Evolutionary conservation across 2,797 vertebrate genomes (phyloP).

Genomic region (Coccyzus lansbergi): DNA sequence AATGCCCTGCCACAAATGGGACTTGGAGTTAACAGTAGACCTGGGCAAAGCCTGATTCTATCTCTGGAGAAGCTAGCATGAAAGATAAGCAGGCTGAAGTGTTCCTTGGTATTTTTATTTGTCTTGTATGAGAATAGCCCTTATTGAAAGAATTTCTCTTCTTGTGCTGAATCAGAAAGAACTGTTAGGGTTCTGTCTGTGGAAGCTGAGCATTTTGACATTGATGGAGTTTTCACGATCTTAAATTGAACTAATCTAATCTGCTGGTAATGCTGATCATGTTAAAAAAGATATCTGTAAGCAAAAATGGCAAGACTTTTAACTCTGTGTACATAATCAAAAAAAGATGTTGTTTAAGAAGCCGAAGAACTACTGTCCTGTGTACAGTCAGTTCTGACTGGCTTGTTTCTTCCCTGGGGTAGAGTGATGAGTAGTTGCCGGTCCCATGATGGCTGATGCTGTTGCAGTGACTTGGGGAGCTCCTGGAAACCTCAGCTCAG

Average conservation of each 20-base stretch:
- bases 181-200: not conserved
- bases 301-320: not conserved
- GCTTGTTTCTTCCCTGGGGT: not conserved
- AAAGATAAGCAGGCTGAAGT: not conserved
- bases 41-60: not conserved
- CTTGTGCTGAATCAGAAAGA: not conserved
- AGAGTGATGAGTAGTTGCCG: not conserved
- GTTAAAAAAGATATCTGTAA: not conserved
- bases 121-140: not conserved
- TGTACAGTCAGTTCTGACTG: not conserved
- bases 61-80: not conserved
- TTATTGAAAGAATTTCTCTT: not conserved
- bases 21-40: not conserved
- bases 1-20: not conserved
- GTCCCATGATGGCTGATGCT: not conserved
- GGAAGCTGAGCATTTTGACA: not conserved
- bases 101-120: not conserved
- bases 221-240: not conserved
- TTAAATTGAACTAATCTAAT: not conserved
- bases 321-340: not conserved
- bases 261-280: not conserved
- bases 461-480: rapidly evolving
- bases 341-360: not conserved
- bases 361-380: not conserved
- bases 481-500: not conserved